Conservation (phyloP, 2,113 vertebrate genomes). For the Carettochelys insculpta region DNA sequence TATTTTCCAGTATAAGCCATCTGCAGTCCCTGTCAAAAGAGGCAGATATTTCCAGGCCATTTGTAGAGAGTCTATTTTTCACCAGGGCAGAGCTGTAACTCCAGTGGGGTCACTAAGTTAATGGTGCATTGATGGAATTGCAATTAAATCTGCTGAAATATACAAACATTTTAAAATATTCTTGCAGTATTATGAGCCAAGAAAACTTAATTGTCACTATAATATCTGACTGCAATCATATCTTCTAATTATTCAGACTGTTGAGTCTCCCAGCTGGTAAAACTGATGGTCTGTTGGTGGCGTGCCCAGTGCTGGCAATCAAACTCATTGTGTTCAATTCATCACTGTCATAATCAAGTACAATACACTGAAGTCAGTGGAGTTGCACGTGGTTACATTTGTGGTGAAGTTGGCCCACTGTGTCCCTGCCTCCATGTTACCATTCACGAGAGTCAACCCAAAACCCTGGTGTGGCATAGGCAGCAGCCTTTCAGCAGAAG, state of each 20-base stretch:
- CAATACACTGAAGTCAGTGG: neutral
- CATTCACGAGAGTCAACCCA: neutral
- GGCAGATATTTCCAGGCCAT: rapidly evolving
- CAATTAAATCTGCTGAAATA: neutral
- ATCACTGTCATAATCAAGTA: neutral
- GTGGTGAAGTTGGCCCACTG: neutral
- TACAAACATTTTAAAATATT: neutral
- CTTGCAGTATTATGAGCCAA: neutral
- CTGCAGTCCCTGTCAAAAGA: neutral
- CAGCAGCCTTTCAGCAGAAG: neutral
- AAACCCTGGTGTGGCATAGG: neutral
- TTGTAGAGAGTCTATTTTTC: neutral
- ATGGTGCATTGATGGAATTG: neutral
- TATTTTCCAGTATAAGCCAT: neutral
- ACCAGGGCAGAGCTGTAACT: neutral
- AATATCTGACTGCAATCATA: neutral
- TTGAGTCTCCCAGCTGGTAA: neutral
- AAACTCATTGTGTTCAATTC: neutral
- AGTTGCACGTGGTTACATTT: no score
- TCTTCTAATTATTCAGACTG: neutral
- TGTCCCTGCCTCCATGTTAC: no score
- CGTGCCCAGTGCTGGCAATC: neutral
- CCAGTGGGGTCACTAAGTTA: neutral
- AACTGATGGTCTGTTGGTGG: neutral
- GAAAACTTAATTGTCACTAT: neutral